A percentile compares a stretch with the other conserved stretches of the same genome.
These are phyloP conservation scores for Ciconia stormi DNA, from an alignment of 2,113 vertebrate species.

Conservation along the genomic window DNA sequence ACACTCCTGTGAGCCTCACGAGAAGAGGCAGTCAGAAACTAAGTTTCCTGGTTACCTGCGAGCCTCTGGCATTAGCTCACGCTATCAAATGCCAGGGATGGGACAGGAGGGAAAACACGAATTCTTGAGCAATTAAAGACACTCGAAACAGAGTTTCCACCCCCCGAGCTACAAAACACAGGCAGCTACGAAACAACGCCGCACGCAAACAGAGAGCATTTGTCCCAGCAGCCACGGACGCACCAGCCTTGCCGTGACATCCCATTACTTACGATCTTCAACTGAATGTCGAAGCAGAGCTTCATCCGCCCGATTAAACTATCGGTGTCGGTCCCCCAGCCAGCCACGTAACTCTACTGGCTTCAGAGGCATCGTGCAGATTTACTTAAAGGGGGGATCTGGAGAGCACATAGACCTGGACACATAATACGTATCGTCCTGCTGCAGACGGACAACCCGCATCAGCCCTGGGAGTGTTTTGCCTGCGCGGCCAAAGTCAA, in stretches of 20 bases:
- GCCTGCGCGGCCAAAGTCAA: background rate
- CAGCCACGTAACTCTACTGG: background rate
- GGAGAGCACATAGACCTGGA: background rate
- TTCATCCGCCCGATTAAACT: background rate
- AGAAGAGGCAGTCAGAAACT: background rate
- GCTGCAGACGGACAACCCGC: background rate
- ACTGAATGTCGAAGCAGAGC: fast-evolving
- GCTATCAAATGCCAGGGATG: fast-evolving
- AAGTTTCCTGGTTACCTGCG: background rate
- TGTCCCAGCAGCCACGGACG: background rate
- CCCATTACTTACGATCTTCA: background rate
- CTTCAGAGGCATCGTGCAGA: fast-evolving
- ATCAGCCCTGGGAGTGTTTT: background rate
- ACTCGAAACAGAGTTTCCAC: background rate
- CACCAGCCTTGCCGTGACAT: background rate
- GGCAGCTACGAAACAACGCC: background rate
- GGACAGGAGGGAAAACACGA: background rate
- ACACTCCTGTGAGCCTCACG: background rate
- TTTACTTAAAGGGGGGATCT: background rate
- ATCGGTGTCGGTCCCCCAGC: fast-evolving
- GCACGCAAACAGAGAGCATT: fast-evolving
- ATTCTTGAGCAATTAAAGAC: background rate
- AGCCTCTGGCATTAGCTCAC: background rate
- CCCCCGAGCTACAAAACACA: background rate
- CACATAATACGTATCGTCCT: background rate